phyloP scores from a whole-genome alignment of 2,888 invertebrate species.

The Drosophila rellima region DNA sequence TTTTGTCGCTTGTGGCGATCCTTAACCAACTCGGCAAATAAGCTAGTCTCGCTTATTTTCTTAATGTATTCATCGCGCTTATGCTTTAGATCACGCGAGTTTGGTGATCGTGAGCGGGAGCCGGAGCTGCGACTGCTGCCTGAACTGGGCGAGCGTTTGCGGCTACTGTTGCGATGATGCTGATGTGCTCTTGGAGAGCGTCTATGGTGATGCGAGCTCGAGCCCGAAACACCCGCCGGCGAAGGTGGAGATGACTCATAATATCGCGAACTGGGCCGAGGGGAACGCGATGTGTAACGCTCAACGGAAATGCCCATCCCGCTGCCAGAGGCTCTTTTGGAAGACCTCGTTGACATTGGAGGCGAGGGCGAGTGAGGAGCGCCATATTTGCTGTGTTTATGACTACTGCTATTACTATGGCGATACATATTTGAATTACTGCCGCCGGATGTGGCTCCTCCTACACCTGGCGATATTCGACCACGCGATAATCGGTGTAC shows the following conservation, averaged over 20 bases:
- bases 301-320: constrained; percentile 62
- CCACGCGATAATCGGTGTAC: constrained; percentile 72
- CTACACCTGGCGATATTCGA: constrained; percentile 76
- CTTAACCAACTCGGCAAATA: constrained; percentile 95
- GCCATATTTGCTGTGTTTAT: constrained; percentile 77
- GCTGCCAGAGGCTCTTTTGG: constrained; percentile 79
- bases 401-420: constrained; percentile 59
- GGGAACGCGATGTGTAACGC: constrained; percentile 84
- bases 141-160: constrained; percentile 75
- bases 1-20: constrained; percentile 93
- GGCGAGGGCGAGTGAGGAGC: constrained; percentile 84
- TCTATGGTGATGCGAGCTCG: constrained; percentile 68
- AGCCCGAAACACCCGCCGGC: constrained; percentile 62
- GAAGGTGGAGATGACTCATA: constrained; percentile 86
- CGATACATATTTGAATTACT: constrained; percentile 68
- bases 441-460: constrained; percentile 43
- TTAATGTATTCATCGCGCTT: constrained; percentile 90
- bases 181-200: constrained; percentile 67
- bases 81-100: constrained; percentile 80
- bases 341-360: constrained; percentile 86
- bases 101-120: constrained; percentile 85
- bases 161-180: constrained; percentile 62
- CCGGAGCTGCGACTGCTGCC: constrained; percentile 66
- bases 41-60: constrained; percentile 94
- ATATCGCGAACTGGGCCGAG: constrained; percentile 76